These are phyloP conservation scores for Acronicta alni DNA, from an alignment of 2,888 invertebrate genomes.

Conservation along the genomic window DNA sequence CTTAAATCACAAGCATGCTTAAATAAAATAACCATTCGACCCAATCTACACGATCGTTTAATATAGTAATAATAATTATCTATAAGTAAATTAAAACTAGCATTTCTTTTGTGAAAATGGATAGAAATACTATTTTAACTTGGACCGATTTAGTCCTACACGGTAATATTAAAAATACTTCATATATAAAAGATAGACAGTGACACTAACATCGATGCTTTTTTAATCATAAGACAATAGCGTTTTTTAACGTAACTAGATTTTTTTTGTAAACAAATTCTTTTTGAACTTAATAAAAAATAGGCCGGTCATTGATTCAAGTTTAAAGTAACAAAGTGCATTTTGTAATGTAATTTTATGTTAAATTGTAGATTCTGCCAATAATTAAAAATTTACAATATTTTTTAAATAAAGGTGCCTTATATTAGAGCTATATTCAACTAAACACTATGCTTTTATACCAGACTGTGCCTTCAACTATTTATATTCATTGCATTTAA, in stretches of 20 bases:
- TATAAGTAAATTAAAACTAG: constrained; percentile 41
- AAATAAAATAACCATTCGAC: constrained; percentile 27
- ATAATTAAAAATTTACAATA: neutral
- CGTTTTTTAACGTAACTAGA: constrained; percentile 58
- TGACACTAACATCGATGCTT: constrained; percentile 69
- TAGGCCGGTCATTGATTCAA: constrained; percentile 47
- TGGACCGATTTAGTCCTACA: constrained; percentile 25
- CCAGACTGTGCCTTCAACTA: constrained; percentile 25
- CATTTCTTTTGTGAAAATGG: constrained; percentile 50
- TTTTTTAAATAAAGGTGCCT: neutral
- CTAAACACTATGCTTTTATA: constrained; percentile 6
- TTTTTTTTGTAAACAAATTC: constrained; percentile 42
- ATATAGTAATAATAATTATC: constrained; percentile 10
- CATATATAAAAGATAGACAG: constrained; percentile 45
- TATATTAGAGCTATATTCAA: neutral
- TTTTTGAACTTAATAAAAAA: constrained; percentile 17
- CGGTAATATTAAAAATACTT: constrained; percentile 29
- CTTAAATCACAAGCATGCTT: constrained; percentile 23
- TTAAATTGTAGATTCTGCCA: constrained; percentile 1
- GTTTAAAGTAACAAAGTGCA: constrained; percentile 4
- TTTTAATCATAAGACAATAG: constrained; percentile 75
- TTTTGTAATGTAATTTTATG: neutral
- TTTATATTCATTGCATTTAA: constrained; percentile 1
- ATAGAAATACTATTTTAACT: constrained; percentile 16
- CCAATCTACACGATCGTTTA: constrained; percentile 38